A percentile compares a stretch with the other conserved stretches of the same genome.
Evolutionary conservation across 1,140 invertebrate genomes (phyloP).

Genomic region (Drosophila bocki): DNA sequence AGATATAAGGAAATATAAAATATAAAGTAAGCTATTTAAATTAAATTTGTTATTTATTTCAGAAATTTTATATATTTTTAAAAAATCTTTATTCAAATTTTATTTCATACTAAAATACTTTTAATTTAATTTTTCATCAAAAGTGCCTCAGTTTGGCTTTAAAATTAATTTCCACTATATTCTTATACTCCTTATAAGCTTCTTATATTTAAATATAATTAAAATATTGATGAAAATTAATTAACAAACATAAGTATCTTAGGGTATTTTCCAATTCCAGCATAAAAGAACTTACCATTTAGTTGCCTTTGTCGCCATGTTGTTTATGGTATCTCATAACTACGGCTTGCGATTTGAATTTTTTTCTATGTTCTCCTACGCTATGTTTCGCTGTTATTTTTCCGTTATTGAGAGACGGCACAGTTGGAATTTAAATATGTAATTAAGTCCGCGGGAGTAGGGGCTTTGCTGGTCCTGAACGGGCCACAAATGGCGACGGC

Average conservation of each 20-base stretch:
- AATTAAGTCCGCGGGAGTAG: conserved; percentile 57
- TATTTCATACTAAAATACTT: too few relatives aligned
- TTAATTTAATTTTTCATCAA: too few relatives aligned
- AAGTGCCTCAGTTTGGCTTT: neutral
- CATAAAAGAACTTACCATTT: neutral
- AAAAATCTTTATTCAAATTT: neutral
- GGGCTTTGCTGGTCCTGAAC: neutral
- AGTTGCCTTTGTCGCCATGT: conserved; percentile 31
- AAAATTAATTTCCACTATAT: neutral
- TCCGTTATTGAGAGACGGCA: conserved; percentile 31
- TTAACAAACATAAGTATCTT: neutral
- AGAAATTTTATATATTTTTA: neutral
- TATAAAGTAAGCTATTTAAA: neutral
- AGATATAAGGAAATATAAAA: neutral
- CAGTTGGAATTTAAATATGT: conserved; percentile 77
- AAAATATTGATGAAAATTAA: neutral
- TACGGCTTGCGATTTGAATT: conserved; percentile 29
- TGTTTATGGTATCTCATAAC: conserved; percentile 57
- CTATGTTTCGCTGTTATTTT: conserved; percentile 17
- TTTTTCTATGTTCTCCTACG: conserved; percentile 1
- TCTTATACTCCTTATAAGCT: neutral
- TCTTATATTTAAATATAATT: too few relatives aligned
- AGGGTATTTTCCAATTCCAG: neutral
- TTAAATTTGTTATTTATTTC: neutral
- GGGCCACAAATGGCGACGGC: conserved; percentile 22